A percentile compares a stretch with the other conserved stretches of the same genome.
Conservation (phyloP, 2,797 vertebrate genomes). For the Lithobates sylvaticus region DNA sequence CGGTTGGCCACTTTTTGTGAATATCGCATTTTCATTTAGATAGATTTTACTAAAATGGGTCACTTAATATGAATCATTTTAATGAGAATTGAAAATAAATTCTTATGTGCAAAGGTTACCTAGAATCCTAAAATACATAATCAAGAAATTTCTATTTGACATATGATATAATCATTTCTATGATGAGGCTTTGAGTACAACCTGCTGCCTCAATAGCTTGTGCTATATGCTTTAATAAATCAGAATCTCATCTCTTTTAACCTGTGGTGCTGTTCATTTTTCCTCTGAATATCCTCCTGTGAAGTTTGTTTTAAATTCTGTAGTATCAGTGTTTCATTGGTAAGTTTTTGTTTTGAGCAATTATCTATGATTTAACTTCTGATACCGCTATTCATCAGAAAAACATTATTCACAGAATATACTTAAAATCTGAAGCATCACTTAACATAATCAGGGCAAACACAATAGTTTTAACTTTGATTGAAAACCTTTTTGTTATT, state of each 20-base stretch:
- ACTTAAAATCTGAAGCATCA: conserved; percentile 47
- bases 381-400: conserved; percentile 39
- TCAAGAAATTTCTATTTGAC: conserved; percentile 12
- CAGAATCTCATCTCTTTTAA: conserved; percentile 20
- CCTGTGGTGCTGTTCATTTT: conserved; percentile 32
- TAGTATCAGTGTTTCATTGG: conserved; percentile 46
- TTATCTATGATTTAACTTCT: conserved; percentile 43
- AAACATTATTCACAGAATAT: conserved; percentile 50
- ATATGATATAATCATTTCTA: conserved; percentile 3
- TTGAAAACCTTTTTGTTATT: conserved; percentile 21
- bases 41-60: too few relatives aligned
- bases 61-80: too few relatives aligned
- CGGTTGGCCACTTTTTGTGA: too few relatives aligned
- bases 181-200: conserved; percentile 11
- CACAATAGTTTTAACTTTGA: conserved; percentile 49
- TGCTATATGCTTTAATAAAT: conserved; percentile 22
- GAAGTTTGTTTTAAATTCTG: conserved; percentile 39
- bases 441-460: conserved; percentile 52
- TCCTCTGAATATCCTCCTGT: conserved; percentile 12
- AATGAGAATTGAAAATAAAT: too few relatives aligned
- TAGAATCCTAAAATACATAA: background rate
- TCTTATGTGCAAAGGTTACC: too few relatives aligned
- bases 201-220: conserved; percentile 35
- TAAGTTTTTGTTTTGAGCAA: conserved; percentile 48
- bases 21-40: too few relatives aligned